Percentiles rank a stretch among this genome's conserved stretches.
These are phyloP conservation scores for Oreortyx pictus DNA, from an alignment of 2,797 vertebrate genomes.

Conservation along the genomic window DNA sequence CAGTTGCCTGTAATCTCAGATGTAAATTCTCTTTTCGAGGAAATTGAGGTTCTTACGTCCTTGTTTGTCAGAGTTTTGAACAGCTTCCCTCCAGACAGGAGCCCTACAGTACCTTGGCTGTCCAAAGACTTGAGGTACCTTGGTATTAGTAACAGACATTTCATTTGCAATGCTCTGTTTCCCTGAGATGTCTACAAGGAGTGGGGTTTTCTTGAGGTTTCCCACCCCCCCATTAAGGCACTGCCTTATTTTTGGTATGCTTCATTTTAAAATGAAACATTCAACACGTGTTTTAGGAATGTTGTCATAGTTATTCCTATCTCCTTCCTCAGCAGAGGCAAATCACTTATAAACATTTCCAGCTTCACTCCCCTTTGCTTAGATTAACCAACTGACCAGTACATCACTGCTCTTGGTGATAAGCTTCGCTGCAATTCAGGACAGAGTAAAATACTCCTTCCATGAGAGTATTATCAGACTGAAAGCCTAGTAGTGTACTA, in stretches of 20 bases:
- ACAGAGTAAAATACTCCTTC: slow-evolving; percentile 38
- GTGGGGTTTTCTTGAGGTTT: not conserved
- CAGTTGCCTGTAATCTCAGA: not conserved
- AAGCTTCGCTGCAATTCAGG: slow-evolving; percentile 27
- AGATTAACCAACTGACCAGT: slow-evolving; percentile 43
- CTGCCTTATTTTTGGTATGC: not conserved
- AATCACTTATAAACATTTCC: slow-evolving; percentile 63
- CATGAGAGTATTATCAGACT: slow-evolving; percentile 20
- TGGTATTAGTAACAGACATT: not conserved
- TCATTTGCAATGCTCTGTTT: not conserved
- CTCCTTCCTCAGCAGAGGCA: slow-evolving; percentile 61
- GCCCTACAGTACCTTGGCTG: fast-evolving
- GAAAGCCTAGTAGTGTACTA: not conserved
- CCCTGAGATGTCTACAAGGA: not conserved
- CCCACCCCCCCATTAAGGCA: not conserved
- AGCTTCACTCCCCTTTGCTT: slow-evolving; percentile 52
- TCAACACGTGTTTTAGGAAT: slow-evolving; percentile 47
- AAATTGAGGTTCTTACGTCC: not conserved
- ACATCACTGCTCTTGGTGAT: slow-evolving; percentile 44
- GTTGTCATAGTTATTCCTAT: slow-evolving; percentile 68
- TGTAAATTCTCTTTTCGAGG: not conserved
- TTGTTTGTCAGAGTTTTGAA: not conserved
- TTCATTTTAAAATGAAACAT: not conserved
- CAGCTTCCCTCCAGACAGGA: not conserved
- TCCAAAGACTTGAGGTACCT: not conserved